Base-by-base conservation (phyloP, 2,113 vertebrate species). In the Xenus cinereus region DNA sequence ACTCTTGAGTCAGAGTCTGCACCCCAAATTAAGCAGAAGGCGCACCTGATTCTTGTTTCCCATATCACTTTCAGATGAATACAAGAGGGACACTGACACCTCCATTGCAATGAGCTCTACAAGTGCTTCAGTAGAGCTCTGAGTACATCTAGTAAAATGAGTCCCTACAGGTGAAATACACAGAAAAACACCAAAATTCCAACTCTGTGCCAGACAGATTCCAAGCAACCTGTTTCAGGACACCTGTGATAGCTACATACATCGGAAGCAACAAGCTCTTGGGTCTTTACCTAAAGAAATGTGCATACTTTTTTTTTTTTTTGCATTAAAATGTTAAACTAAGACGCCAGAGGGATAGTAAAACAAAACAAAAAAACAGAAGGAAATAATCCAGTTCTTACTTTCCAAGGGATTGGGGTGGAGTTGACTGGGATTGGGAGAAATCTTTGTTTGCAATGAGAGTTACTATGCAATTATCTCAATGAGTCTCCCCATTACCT, bases 371-470 rank as follows among this genome's bases (percentile, higher is more conserved):
- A 50, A 73, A 19, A 41, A 43, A 77, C 26, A 30, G 37, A 64
- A 4, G 30, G 4, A 48, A 79, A 39, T 33, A 66, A 64, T 30
- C 9, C 13, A 30, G 12, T 27, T 20, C 22, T 72, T 84, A 37
- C 1, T 24, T 23, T 66, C 24, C 26, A 75, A 30, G 5, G 9
- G 9, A 57, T 1, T 60, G 14, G 20, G 6, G 4, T 33, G 1
- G 64, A 60, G 16, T 10, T 78, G 28, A 5, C 26, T 56, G 23
- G 30, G 24, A 23, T 3, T 71, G 6, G 4, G 20, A 32, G 11
- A 87, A 84, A 62, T 48, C 2, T 32, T 16, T 48, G 8, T 35
- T 74, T 76, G 28, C 32, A 83, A 23, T 37, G 30, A 84, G 16
- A 57, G 14, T 72, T 59, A 60, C 12, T 59, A 24, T 12, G 13